phyloP scores from a whole-genome alignment of 2,113 vertebrate genomes.

The Chamaea fasciata region DNA sequence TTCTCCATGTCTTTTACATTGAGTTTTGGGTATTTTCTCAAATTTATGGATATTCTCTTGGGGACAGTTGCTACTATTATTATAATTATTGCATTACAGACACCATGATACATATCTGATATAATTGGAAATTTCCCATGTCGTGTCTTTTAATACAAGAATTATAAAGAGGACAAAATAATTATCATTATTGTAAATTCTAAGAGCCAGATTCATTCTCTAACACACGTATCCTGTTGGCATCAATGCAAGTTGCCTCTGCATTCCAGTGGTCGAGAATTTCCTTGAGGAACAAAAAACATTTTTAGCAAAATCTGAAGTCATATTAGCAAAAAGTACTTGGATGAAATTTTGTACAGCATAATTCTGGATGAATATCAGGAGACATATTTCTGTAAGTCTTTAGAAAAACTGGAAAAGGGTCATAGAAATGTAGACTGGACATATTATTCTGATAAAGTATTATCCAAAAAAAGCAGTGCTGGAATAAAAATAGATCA shows the following conservation, averaged over 20 bases:
- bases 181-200: not conserved
- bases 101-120: not conserved
- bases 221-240: accelerated
- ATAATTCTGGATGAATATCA: not conserved
- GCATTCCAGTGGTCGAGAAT: not conserved
- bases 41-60: not conserved
- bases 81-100: not conserved
- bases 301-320: not conserved
- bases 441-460: not conserved
- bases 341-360: not conserved
- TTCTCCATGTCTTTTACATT: not conserved
- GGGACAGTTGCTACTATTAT: not conserved
- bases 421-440: not conserved
- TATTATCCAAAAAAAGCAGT: not conserved
- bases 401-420: not conserved
- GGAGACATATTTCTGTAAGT: not conserved
- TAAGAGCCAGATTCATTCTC: not conserved
- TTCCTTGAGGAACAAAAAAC: not conserved
- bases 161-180: not conserved
- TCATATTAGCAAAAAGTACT: not conserved
- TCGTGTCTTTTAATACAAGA: not conserved
- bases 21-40: not conserved
- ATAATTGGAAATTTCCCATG: not conserved
- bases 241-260: not conserved
- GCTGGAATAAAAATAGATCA: not conserved